These are phyloP conservation scores for Meta bourneti DNA, from an alignment of 2,888 invertebrate genomes.

Conservation along the genomic window DNA sequence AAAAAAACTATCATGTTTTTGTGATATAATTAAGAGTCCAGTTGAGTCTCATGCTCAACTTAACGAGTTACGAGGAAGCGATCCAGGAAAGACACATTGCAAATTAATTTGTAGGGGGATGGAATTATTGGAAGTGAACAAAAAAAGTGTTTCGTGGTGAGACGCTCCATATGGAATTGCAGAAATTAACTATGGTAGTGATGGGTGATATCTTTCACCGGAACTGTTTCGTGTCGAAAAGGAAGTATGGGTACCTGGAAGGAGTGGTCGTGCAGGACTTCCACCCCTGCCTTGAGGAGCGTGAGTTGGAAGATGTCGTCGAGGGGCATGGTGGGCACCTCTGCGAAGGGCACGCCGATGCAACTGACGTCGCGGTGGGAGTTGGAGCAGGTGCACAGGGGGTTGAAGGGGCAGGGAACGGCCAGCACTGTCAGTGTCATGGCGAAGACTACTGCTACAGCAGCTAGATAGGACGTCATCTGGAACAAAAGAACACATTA, in stretches of 20 bases:
- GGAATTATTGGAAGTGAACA: too few relatives aligned
- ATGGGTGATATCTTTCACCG: too few relatives aligned
- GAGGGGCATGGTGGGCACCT: conserved; percentile 73
- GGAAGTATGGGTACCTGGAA: conserved; percentile 39
- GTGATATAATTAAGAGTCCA: too few relatives aligned
- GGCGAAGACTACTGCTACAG: conserved; percentile 39
- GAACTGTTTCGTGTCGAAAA: too few relatives aligned
- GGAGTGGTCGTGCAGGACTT: conserved; percentile 70
- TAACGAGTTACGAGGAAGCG: too few relatives aligned
- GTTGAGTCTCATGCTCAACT: too few relatives aligned
- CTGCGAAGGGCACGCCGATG: conserved; percentile 75
- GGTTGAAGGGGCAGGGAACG: conserved; percentile 77
- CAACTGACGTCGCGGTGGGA: conserved; percentile 77
- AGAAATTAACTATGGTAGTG: too few relatives aligned
- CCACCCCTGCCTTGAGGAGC: conserved; percentile 59
- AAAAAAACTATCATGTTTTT: too few relatives aligned
- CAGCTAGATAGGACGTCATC: conserved; percentile 66
- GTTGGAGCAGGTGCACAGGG: conserved; percentile 76
- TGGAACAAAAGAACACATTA: background rate
- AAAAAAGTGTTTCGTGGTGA: too few relatives aligned
- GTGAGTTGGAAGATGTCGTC: conserved; percentile 75
- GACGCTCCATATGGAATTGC: too few relatives aligned
- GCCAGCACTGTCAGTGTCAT: conserved; percentile 24
- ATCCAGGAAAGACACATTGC: too few relatives aligned
- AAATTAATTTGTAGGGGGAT: too few relatives aligned